phyloP scores from a whole-genome alignment of 2,113 vertebrate species.

The Neolamprologus kungweensis region DNA sequence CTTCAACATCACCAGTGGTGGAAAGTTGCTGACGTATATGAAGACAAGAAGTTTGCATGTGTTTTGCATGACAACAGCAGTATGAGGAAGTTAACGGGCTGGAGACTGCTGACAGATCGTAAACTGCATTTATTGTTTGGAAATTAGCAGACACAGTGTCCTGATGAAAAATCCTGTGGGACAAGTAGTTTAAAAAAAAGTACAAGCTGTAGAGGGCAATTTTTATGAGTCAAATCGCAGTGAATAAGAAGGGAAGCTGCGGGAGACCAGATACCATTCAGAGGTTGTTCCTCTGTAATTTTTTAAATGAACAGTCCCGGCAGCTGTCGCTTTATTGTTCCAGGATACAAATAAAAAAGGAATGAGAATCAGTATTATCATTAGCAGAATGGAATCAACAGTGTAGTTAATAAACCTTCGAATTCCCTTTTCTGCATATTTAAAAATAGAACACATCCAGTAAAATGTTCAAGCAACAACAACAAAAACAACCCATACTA shows the following conservation, averaged over 20 bases:
- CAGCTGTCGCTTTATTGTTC: conserved; percentile 51
- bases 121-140: conserved; percentile 44
- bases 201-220: conserved; percentile 2
- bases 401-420: conserved; percentile 32
- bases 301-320: conserved; percentile 15
- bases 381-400: conserved; percentile 31
- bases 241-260: conserved; percentile 27
- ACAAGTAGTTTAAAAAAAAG: background rate
- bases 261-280: conserved; percentile 45
- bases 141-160: conserved; percentile 29
- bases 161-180: conserved; percentile 25
- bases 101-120: conserved; percentile 48
- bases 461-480: background rate
- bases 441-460: conserved; percentile 25
- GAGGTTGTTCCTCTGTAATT: conserved; percentile 20
- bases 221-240: conserved; percentile 30
- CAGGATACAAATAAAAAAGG: conserved; percentile 32
- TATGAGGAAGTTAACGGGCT: background rate
- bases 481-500: background rate
- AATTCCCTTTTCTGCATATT: background rate
- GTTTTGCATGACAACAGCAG: conserved; percentile 21
- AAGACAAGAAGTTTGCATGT: conserved; percentile 25
- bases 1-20: background rate
- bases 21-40: conserved; percentile 22
- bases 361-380: conserved; percentile 39